Percentiles rank a stretch among this genome's conserved stretches.
Conservation (phyloP, 2,113 vertebrate species). For the Apodemus speciosus region DNA sequence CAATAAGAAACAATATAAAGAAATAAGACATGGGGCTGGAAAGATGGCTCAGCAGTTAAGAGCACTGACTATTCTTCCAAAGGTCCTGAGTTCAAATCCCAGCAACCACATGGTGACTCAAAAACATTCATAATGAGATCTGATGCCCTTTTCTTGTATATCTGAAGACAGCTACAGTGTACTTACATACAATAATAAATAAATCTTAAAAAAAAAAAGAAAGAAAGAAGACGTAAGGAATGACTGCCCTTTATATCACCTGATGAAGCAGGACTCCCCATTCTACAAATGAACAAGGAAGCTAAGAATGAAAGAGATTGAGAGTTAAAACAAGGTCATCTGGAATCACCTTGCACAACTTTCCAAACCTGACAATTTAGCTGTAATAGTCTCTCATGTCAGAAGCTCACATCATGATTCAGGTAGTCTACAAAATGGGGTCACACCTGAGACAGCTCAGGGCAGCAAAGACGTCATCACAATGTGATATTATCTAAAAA, state of each 20-base stretch:
- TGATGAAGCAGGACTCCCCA: not conserved
- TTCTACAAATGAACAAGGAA: constrained; percentile 23
- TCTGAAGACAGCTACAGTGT: too few species aligned
- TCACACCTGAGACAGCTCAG: not conserved
- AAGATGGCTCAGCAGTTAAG: too few species aligned
- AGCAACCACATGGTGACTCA: too few species aligned
- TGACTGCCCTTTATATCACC: not conserved
- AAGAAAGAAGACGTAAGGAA: not conserved
- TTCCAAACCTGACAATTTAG: not conserved
- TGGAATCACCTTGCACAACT: not conserved
- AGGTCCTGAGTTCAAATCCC: too few species aligned
- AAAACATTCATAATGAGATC: too few species aligned
- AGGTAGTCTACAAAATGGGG: not conserved
- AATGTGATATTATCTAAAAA: not conserved
- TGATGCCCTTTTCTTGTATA: too few species aligned
- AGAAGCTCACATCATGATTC: not conserved
- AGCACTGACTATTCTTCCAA: too few species aligned
- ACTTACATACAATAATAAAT: too few species aligned
- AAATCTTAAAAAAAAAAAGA: too few species aligned
- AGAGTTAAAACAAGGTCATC: not conserved
- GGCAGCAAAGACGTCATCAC: not conserved
- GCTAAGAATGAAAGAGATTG: not conserved
- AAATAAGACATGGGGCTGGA: too few species aligned
- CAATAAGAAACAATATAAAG: too few species aligned
- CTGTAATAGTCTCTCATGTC: not conserved